Evolutionary conservation across 1,140 invertebrate genomes (phyloP).

Genomic region (Rhizoglyphus robini): DNA sequence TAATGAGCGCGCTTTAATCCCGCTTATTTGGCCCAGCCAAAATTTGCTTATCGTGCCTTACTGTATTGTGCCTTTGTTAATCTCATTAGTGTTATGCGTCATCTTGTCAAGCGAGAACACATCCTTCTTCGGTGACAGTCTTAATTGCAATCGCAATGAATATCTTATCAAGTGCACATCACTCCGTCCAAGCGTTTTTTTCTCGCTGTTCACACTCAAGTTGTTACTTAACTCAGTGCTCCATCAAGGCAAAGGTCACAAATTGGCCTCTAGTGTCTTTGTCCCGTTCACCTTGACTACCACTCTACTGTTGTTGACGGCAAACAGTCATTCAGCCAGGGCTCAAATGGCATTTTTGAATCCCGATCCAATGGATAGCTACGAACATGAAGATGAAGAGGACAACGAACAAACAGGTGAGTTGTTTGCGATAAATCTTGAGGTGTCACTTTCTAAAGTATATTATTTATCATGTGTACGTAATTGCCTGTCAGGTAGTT

Average conservation of each 20-base stretch:
- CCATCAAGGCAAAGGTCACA: background rate
- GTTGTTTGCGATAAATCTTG: background rate
- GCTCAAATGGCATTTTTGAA: background rate
- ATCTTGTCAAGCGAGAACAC: background rate
- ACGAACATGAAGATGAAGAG: slow-evolving; percentile 9
- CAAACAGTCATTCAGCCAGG: background rate
- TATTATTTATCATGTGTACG: background rate
- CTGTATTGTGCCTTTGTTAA: background rate
- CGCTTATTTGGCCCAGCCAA: background rate
- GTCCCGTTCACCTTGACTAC: background rate
- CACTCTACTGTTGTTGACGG: background rate
- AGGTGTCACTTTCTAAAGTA: background rate
- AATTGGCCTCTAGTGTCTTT: background rate
- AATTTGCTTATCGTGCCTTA: slow-evolving; percentile 7
- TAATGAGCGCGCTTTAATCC: no score
- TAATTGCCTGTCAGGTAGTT: background rate
- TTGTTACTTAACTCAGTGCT: background rate
- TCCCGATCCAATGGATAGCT: background rate
- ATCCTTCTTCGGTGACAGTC: background rate
- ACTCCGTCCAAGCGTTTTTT: background rate
- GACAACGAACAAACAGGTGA: slow-evolving; percentile 8
- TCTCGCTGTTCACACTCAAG: background rate
- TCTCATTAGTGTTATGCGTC: slow-evolving; percentile 9
- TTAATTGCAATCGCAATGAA: slow-evolving; percentile 9
- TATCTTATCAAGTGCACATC: background rate